A percentile compares a stretch with the other conserved stretches of the same genome.
These are phyloP conservation scores for Dendrolimus pini DNA, from an alignment of 2,888 invertebrate genomes.

Conservation along the genomic window DNA sequence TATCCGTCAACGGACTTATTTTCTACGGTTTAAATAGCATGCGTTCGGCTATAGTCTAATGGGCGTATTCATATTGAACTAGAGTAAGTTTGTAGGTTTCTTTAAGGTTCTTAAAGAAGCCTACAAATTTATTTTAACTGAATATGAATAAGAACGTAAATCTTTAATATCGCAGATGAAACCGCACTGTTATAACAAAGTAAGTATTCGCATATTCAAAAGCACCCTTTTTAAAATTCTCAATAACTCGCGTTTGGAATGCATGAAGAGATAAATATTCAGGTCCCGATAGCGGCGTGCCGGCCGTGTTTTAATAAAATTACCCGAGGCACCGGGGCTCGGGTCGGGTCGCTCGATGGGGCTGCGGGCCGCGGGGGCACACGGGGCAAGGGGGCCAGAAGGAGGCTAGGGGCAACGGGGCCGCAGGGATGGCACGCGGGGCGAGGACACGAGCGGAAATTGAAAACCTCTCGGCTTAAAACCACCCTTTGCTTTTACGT, in stretches of 20 bases:
- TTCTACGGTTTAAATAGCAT: no score
- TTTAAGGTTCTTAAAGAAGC: no score
- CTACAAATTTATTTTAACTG: no score
- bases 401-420: conserved; percentile 15
- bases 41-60: no score
- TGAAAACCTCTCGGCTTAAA: conserved; percentile 59
- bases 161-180: no score
- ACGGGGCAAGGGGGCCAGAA: conserved; percentile 17
- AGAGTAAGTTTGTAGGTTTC: no score
- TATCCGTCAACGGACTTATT: no score
- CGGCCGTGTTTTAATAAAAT: conserved; percentile 68
- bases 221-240: conserved; percentile 28
- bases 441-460: conserved; percentile 43
- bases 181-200: not conserved
- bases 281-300: conserved; percentile 30
- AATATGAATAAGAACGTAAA: no score
- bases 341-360: conserved; percentile 15
- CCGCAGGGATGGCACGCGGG: conserved; percentile 13
- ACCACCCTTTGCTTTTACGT: conserved; percentile 51
- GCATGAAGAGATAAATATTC: conserved; percentile 63
- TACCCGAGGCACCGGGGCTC: conserved; percentile 33
- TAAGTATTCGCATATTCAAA: not conserved
- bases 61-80: no score
- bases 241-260: conserved; percentile 26
- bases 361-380: conserved; percentile 13